Evolutionary conservation across 2,797 vertebrate species (phyloP), one percentile per base, ranked within the genome.

Genomic region (Salarias fasciatus): DNA sequence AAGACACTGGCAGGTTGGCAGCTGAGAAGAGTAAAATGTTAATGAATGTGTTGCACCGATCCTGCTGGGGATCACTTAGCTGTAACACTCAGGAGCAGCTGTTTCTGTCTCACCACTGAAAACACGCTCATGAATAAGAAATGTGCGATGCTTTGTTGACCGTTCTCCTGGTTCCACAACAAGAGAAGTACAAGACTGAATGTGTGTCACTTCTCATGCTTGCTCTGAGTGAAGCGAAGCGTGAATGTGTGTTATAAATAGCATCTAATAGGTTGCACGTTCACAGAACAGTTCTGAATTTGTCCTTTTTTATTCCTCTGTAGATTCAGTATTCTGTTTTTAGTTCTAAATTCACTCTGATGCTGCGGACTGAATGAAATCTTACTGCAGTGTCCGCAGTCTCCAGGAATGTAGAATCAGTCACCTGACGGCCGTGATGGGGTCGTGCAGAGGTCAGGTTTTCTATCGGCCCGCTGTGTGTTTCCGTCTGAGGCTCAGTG

Each of bases 41-140:
- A n/a, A 63, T 69, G 69, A 68, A 68, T 62, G 36, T 55, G 63
- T 68, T 44, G 35, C 24, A n/a, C 37, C 4, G 1, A 13, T n/a
- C n/a, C 38, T 48, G 48, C 46, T 63, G 55, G 53, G n/a, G n/a
- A n/a, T n/a, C n/a, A n/a, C n/a, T n/a, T n/a, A n/a, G 8, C 31
- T 31, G 74, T 75, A 74, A 42, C 52, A 52, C 30, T 31, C 4
- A 67, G 40, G 41, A n/a, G 43, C 29, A 53, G 30, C 44, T 55
- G 55, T 52, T 58, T 48, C 41, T 41, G 11, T 62, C 11, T 71
- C 49, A 8, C 14, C 42, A 63, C 36, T 5, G 41, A 6, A 56
- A 53, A 35, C n/a, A 11, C 35, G 44, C 37, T 43, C 4, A 0
- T 24, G 15, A 63, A 8, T 29, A 5, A 33, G 18, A n/a, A n/a